A percentile compares a stretch with the other conserved stretches of the same genome.
These are phyloP conservation scores for Tolypeutes matacus DNA, from an alignment of 2,797 vertebrate species.

Conservation along the genomic window DNA sequence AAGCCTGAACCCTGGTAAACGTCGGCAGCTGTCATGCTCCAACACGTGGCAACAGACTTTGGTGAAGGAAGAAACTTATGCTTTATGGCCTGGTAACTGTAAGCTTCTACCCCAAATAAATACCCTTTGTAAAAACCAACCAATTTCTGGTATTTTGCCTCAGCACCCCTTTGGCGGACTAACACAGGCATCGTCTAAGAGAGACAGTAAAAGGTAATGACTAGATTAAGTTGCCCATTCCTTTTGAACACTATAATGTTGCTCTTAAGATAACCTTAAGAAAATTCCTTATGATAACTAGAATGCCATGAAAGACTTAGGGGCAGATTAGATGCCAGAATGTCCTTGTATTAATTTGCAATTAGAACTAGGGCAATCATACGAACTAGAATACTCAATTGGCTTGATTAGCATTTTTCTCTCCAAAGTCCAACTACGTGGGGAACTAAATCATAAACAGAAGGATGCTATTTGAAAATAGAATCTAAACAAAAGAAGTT, in stretches of 20 bases:
- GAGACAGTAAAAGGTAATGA: neutral
- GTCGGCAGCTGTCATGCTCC: no score
- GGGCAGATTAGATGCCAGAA: neutral
- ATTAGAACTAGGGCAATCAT: neutral
- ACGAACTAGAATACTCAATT: neutral
- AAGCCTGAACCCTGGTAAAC: no score
- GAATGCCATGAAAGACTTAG: neutral
- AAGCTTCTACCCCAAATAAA: no score
- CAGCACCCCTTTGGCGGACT: no score
- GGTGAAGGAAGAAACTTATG: no score
- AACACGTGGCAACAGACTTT: no score
- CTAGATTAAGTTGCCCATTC: neutral
- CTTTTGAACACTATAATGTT: neutral
- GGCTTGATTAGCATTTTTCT: neutral
- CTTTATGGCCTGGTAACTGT: no score
- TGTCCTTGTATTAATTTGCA: constrained; percentile 39
- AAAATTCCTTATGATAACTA: constrained; percentile 19
- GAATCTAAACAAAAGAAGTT: constrained; percentile 32
- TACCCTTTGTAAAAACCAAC: no score
- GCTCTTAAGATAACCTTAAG: neutral
- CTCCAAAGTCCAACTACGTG: neutral
- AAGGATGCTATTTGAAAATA: neutral
- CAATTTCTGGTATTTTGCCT: no score
- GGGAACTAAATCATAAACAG: constrained; percentile 21
- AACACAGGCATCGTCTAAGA: neutral